Base-by-base conservation (phyloP, 2,888 invertebrate genomes). In the Leucozona laternaria region DNA sequence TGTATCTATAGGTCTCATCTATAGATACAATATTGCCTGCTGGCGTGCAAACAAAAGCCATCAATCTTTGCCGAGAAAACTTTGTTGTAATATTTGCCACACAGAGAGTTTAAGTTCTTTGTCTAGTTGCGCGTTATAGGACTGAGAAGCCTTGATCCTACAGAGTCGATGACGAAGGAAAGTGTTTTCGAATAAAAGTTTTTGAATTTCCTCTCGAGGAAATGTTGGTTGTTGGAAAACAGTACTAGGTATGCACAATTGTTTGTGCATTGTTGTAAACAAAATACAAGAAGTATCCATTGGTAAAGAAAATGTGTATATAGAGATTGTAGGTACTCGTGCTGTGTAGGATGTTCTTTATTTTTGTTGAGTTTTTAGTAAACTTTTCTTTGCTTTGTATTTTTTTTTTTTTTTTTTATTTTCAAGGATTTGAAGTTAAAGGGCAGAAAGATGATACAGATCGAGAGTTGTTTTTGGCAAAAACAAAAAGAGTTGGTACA, bases 151-250 rank as follows among this genome's bases (percentile, higher is more conserved):
- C 53, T 28, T 28, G 53, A 53, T 53, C 53, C 53, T 28, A 53
- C 8, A 25, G 15, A 53, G 22, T 28, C 34, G n/a, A 31, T 8
- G 31, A 31, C 31, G 31, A 68, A 34, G 34, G 76, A 77, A 80
- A 80, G 80, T 84, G 80, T 72, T 80, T 71, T 80, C 34, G 64
- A 66, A 66, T 66, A 84, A 80, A 84, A 85, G 72, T 85, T 85
- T 84, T 84, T 80, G 66, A 80, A 84, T 84, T 84, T 84, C 84
- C 84, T 81, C 85, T 80, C 22, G 80, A 80, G 70, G 80, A 80
- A 72, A 72, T 80, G 81, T 77, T 68, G 50, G 68, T 79, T 70
- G 73, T 79, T 62, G 60, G 15, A 68, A 81, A 72, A 77, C 45
- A 71, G 8, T 25, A 53, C 60, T 76, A 70, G 13, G 40, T 20